Percentiles rank a stretch among this genome's conserved stretches.
Conservation (phyloP, 2,113 vertebrate genomes). For the Calyptomena viridis region DNA sequence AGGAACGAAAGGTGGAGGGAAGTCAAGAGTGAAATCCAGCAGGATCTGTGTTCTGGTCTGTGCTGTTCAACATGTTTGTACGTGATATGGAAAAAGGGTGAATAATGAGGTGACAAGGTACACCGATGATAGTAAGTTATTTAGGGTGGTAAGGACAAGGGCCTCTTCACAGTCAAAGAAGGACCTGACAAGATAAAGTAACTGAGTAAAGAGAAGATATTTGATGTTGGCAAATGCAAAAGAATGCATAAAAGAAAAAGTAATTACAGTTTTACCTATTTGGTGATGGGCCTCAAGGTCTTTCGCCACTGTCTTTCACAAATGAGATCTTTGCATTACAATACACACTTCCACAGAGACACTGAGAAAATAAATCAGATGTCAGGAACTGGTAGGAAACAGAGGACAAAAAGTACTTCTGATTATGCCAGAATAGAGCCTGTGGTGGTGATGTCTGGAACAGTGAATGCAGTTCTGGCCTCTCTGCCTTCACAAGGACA, state of each 20-base stretch:
- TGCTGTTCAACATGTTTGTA: conserved; percentile 4
- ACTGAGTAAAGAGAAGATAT: neutral
- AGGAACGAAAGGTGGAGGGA: conserved; percentile 23
- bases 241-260: neutral
- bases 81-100: conserved; percentile 36
- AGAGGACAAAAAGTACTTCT: neutral
- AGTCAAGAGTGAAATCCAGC: conserved; percentile 27
- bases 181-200: conserved; percentile 5
- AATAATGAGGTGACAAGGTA: conserved; percentile 52
- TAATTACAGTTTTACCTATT: neutral
- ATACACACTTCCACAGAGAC: neutral
- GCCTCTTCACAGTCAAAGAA: neutral
- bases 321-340: neutral
- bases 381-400: neutral
- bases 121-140: conserved; percentile 51
- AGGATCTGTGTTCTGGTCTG: conserved; percentile 7
- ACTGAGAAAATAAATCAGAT: neutral
- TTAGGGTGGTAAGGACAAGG: conserved; percentile 30
- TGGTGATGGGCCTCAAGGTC: neutral
- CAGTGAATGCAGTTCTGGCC: neutral
- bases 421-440: neutral
- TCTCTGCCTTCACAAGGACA: neutral
- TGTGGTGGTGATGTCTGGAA: neutral
- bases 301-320: neutral
- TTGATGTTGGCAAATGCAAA: neutral